These are phyloP conservation scores for Gymnodraco acuticeps DNA, from an alignment of 2,797 vertebrate genomes.

Conservation along the genomic window DNA sequence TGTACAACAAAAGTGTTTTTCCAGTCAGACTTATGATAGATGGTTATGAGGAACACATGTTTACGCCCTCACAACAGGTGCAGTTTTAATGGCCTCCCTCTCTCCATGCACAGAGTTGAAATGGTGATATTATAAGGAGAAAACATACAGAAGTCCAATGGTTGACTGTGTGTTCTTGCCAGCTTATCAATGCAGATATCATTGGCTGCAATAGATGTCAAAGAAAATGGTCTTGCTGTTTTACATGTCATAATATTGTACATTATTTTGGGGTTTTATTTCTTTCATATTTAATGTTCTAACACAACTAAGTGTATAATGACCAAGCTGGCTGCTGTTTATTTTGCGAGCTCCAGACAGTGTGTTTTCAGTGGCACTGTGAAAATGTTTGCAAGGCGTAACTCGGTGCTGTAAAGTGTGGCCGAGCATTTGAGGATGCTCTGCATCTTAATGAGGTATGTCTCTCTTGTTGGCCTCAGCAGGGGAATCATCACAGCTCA, in stretches of 20 bases:
- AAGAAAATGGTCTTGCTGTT: constrained; percentile 20
- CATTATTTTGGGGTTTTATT: background rate
- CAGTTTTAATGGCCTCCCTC: constrained; percentile 70
- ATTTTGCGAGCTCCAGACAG: constrained; percentile 35
- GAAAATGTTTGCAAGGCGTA: constrained; percentile 58
- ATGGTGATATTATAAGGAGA: constrained; percentile 27
- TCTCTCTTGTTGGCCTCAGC: constrained; percentile 81
- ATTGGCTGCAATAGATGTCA: constrained; percentile 30
- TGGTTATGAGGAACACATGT: constrained; percentile 57
- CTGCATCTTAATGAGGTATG: constrained; percentile 83
- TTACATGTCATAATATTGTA: constrained; percentile 8
- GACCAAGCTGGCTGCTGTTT: constrained; percentile 24
- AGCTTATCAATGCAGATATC: constrained; percentile 23
- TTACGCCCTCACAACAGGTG: constrained; percentile 73
- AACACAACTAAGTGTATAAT: constrained; percentile 27
- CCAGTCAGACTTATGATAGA: constrained; percentile 43
- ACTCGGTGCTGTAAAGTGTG: constrained; percentile 69
- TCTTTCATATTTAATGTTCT: constrained; percentile 8
- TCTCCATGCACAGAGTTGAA: constrained; percentile 41
- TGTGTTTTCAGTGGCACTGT: constrained; percentile 43
- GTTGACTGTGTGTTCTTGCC: constrained; percentile 33
- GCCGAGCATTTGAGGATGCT: constrained; percentile 66
- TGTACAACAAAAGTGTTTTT: constrained; percentile 49
- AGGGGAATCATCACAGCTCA: constrained; percentile 82
- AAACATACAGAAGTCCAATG: constrained; percentile 24